Evolutionary conservation across 2,888 invertebrate genomes (phyloP).

Genomic region (Arge pagana): DNA sequence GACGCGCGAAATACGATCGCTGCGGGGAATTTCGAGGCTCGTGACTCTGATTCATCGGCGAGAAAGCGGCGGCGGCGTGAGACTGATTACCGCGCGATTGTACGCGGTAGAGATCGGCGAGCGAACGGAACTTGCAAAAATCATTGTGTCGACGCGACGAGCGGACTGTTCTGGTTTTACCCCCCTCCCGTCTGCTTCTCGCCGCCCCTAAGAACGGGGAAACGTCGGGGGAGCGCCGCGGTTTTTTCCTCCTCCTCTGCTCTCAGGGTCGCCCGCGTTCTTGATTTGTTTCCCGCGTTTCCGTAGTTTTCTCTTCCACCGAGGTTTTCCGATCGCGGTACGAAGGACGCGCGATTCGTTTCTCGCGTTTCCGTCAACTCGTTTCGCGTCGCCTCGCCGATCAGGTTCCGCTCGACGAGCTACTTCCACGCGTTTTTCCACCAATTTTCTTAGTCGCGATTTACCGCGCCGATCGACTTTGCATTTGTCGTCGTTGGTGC

Average conservation of each 20-base stretch:
- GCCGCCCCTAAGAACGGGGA: conserved; percentile 4
- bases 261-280: background rate
- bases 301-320: background rate
- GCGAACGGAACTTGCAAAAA: no score
- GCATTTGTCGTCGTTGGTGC: no score
- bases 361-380: background rate
- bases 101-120: no score
- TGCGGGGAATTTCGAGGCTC: conserved; percentile 16
- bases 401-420: no score
- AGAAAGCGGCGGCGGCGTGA: conserved; percentile 13
- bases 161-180: conserved; percentile 9
- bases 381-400: no score
- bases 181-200: conserved; percentile 12
- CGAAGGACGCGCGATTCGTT: conserved; percentile 22
- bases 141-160: no score
- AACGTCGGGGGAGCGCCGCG: conserved; percentile 10
- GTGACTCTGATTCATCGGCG: conserved; percentile 20
- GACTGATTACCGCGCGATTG: no score
- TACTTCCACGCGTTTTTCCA: no score
- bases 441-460: no score
- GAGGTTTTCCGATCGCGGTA: conserved; percentile 11
- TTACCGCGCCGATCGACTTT: no score
- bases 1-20: conserved; percentile 10
- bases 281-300: conserved; percentile 1
- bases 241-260: background rate